Evolutionary conservation across 2,888 invertebrate species (phyloP), one percentile per base, ranked within the genome.

Genomic region (Podotricha telesiphe): DNA sequence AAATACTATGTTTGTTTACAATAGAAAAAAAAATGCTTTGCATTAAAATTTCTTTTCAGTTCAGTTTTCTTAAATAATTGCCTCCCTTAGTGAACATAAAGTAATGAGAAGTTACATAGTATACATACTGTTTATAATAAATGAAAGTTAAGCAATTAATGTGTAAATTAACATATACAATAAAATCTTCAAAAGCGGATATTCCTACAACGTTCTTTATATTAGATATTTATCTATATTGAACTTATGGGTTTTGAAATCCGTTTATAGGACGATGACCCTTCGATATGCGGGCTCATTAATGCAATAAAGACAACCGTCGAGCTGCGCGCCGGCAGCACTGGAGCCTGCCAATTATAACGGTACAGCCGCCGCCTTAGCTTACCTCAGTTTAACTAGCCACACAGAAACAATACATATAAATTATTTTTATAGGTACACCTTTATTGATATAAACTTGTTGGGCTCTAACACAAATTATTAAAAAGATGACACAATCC

Each of bases 221-320:
- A 55, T 37, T 22, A 20, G 1, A 20, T 22, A 8, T 51, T 51
- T 53, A 53, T 10, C 6, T 28, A 28, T 28, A 28, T 65, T 17
- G n/a, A 64, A 28, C 19, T 69, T 50, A 65, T 66, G 51, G 20
- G 70, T 73, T 76, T 79, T 79, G 77, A 81, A 78, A 81, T 82
- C 78, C 78, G 79, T 74, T 66, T 75, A 71, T 74, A 80, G 83
- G 81, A 75, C 85, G 81, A 82, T 82, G 84, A 84, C 84, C 80
- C 75, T 74, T 75, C 74, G 76, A 77, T 77, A 86, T 87, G 83
- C 83, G 83, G 84, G 83, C 80, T 85, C 83, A 85, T 85, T 86
- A 85, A 84, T 83, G 82, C 83, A 84, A 83, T 80, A 80, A 82
- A 80, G 81, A 81, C 83, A 81, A 80, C 80, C 74, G 78, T 70